Evolutionary conservation across 1,140 invertebrate species (phyloP).

Genomic region (Drosophila pseudoananassae): DNA sequence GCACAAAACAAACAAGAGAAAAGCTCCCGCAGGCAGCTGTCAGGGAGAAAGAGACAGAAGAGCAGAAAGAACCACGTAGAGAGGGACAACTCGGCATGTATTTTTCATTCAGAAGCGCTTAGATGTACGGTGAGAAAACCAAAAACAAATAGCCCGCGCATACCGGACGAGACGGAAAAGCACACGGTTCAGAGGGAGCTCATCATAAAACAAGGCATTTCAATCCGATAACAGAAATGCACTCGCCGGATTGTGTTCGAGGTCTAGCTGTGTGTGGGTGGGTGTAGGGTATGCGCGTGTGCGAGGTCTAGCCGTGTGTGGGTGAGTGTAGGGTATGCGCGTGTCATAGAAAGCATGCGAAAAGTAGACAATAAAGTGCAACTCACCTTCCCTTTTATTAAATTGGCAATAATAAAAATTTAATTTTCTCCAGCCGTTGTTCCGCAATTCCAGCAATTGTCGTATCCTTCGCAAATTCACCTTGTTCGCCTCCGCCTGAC

Average conservation of each 20-base stretch:
- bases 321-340: slow-evolving; percentile 25
- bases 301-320: slow-evolving; percentile 7
- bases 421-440: not conserved
- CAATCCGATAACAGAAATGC: slow-evolving; percentile 24
- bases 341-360: slow-evolving; percentile 35
- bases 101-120: slow-evolving; percentile 20
- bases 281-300: slow-evolving; percentile 19
- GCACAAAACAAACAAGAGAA: slow-evolving; percentile 28
- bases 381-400: too few species aligned
- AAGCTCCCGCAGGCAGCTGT: slow-evolving; percentile 16
- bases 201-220: slow-evolving; percentile 32
- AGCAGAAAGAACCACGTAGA: slow-evolving; percentile 18
- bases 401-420: too few species aligned
- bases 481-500: not conserved
- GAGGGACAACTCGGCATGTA: slow-evolving; percentile 48
- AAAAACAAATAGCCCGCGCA: slow-evolving; percentile 9
- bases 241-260: slow-evolving; percentile 16
- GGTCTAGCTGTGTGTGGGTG: slow-evolving; percentile 15
- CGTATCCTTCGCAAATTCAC: slow-evolving; percentile 2
- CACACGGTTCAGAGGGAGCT: slow-evolving; percentile 17
- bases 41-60: slow-evolving; percentile 9
- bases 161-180: slow-evolving; percentile 1
- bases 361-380: slow-evolving; percentile 41
- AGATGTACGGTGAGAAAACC: slow-evolving; percentile 3
- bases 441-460: slow-evolving; percentile 1